Percentiles rank a stretch among this genome's conserved stretches.
Evolutionary conservation across 2,888 invertebrate species (phyloP).

Genomic region (Nesidiocoris tenuis): DNA sequence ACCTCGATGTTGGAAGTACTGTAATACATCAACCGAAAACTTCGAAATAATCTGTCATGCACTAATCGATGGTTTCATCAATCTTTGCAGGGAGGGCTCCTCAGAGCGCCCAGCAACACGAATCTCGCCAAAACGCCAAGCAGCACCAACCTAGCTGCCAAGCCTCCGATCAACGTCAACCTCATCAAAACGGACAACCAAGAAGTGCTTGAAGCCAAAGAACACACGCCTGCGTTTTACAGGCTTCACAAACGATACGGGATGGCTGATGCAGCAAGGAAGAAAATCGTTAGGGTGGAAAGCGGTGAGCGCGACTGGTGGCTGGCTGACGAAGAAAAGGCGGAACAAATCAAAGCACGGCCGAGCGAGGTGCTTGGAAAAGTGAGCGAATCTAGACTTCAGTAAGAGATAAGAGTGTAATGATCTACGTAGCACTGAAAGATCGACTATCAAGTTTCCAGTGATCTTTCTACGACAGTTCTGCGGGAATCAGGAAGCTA

Average conservation of each 20-base stretch:
- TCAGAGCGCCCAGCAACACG: constrained; percentile 25
- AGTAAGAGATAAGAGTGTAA: no score
- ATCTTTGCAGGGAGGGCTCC: constrained; percentile 3
- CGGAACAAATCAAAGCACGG: constrained; percentile 25
- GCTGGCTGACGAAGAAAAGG: constrained; percentile 47
- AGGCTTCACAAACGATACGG: constrained; percentile 25
- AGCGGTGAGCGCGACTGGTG: constrained; percentile 59
- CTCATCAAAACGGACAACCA: constrained; percentile 12
- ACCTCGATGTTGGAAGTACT: no score
- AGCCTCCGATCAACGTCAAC: constrained; percentile 17
- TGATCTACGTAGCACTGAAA: no score
- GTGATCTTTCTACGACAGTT: no score
- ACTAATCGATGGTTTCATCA: no score
- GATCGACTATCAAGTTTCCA: no score
- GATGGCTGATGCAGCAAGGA: neutral
- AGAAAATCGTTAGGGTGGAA: constrained; percentile 58
- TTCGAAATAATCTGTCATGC: no score
- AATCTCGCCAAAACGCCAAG: constrained; percentile 28
- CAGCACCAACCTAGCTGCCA: constrained; percentile 11
- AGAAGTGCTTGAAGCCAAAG: constrained; percentile 33
- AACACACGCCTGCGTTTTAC: constrained; percentile 36
- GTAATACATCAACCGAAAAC: no score
- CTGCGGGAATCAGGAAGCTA: no score
- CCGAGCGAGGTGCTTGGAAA: constrained; percentile 32
- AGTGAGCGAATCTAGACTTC: constrained; percentile 24